phyloP scores from a whole-genome alignment of 2,797 vertebrate genomes.

The Sebastes oblongus region DNA sequence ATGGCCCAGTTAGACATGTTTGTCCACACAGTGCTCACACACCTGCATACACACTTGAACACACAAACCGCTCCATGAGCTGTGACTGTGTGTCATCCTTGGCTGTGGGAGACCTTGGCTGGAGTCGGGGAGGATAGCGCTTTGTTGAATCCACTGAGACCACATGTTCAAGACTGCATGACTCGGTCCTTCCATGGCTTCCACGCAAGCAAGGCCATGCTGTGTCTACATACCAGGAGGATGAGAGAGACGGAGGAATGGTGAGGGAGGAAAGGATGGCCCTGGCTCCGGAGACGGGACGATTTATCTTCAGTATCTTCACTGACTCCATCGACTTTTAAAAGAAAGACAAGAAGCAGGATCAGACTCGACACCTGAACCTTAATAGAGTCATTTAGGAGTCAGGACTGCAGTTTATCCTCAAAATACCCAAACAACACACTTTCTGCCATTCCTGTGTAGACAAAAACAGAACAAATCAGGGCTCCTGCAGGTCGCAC shows the following conservation, averaged over 20 bases:
- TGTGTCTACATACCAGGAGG: constrained; percentile 46
- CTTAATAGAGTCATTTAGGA: background rate
- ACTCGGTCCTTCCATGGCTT: constrained; percentile 43
- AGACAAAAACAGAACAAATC: background rate
- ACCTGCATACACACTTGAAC: constrained; percentile 2
- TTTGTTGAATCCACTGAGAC: constrained; percentile 54
- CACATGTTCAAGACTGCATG: constrained; percentile 54
- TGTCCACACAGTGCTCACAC: constrained; percentile 33
- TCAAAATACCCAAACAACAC: background rate
- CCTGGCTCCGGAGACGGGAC: constrained; percentile 59
- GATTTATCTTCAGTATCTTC: constrained; percentile 59
- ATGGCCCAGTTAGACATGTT: constrained; percentile 63
- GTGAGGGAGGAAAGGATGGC: constrained; percentile 39
- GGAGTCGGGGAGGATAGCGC: constrained; percentile 35
- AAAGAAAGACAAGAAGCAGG: constrained; percentile 20
- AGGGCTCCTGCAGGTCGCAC: background rate
- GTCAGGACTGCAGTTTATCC: background rate
- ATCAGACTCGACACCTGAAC: constrained; percentile 6
- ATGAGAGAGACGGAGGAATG: constrained; percentile 21
- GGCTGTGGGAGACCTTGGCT: constrained; percentile 57
- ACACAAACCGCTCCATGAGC: background rate
- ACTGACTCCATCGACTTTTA: constrained; percentile 18
- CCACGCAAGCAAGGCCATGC: constrained; percentile 32
- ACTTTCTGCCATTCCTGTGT: background rate
- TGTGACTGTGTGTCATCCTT: constrained; percentile 37